Conservation (phyloP, 2,888 invertebrate species). For the Polyploca ridens region DNA sequence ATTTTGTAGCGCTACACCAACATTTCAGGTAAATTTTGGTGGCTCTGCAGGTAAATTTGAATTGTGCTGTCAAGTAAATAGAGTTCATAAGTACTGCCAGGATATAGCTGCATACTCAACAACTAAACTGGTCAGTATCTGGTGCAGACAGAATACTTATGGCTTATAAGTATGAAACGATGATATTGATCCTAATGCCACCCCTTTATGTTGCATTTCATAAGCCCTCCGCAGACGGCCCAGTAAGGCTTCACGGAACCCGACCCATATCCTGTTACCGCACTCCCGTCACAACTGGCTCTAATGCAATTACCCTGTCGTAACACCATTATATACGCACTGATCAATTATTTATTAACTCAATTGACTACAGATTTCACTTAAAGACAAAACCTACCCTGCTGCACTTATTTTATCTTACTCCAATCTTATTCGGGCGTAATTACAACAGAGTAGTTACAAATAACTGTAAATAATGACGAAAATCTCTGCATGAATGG, state of each 20-base stretch:
- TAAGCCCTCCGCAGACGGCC: background rate
- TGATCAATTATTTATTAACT: background rate
- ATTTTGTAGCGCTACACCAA: no score
- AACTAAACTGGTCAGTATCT: background rate
- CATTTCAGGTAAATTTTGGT: no score
- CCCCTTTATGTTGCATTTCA: slow-evolving; percentile 16
- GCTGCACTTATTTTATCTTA: no score
- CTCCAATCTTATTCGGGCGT: background rate
- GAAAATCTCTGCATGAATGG: background rate
- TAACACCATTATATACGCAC: background rate
- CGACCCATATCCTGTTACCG: slow-evolving; percentile 25
- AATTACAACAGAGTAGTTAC: background rate
- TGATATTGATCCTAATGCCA: background rate
- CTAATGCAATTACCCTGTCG: slow-evolving; percentile 26
- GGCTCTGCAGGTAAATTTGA: no score
- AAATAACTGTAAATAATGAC: slow-evolving; percentile 8
- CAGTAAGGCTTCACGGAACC: slow-evolving; percentile 26
- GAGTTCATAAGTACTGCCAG: background rate
- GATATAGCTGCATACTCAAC: background rate
- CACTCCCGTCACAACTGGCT: slow-evolving; percentile 22
- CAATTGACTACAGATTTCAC: background rate
- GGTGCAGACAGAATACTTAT: slow-evolving; percentile 5
- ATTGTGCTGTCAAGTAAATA: no score
- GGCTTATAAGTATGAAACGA: background rate
- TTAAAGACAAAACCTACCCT: no score